These are phyloP conservation scores for Dipodomys merriami DNA, from an alignment of 2,113 vertebrate species.

Conservation along the genomic window DNA sequence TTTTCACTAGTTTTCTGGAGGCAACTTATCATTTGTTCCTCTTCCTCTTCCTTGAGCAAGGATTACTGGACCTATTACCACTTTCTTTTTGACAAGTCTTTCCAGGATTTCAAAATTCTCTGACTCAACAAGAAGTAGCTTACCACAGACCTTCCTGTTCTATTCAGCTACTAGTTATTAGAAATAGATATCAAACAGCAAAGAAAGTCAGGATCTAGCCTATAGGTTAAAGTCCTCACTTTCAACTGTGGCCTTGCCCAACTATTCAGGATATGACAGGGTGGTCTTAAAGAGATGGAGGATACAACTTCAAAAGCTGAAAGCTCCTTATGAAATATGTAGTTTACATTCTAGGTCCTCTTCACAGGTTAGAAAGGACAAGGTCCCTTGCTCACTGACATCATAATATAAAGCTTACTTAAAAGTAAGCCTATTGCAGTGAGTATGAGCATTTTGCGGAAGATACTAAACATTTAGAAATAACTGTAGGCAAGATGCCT, in stretches of 20 bases:
- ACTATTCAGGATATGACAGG: conserved; percentile 5
- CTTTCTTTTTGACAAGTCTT: conserved; percentile 54
- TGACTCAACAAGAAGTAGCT: not conserved
- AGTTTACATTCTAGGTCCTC: conserved; percentile 45
- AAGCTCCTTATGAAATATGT: conserved; percentile 36
- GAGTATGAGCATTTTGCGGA: conserved; percentile 41
- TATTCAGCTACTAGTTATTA: not conserved
- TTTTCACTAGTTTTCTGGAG: not conserved
- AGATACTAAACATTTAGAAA: conserved; percentile 56
- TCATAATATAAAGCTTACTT: conserved; percentile 33
- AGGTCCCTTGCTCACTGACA: conserved; percentile 26
- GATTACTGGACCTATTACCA: not conserved
- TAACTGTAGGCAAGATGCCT: conserved; percentile 46
- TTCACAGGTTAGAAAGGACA: conserved; percentile 47
- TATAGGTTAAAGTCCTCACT: not conserved
- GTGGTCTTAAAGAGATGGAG: not conserved
- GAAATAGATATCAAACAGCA: not conserved
- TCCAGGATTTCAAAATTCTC: conserved; percentile 58
- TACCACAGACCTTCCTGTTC: not conserved
- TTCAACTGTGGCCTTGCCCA: not conserved
- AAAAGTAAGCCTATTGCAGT: conserved; percentile 9
- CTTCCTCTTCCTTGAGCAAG: conserved; percentile 12
- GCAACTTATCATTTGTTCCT: not conserved
- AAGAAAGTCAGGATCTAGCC: not conserved
- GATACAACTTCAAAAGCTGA: not conserved